A percentile compares a stretch with the other conserved stretches of the same genome.
These are phyloP conservation scores for Dasyprocta punctata DNA, from an alignment of 2,113 vertebrate genomes.

Conservation along the genomic window DNA sequence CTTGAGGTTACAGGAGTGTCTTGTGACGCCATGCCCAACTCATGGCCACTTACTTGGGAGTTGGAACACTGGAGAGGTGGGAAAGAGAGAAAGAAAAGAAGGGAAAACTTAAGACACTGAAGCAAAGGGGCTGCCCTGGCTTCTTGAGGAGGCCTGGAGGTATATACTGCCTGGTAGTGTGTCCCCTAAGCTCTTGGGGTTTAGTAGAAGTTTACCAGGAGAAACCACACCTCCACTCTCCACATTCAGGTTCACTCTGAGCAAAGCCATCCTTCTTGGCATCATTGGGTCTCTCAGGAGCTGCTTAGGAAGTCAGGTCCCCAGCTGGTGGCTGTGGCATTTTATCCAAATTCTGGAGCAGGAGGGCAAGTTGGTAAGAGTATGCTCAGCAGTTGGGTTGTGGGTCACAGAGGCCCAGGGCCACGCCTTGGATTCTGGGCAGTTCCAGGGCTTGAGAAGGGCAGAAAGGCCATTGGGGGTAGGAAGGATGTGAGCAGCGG, in stretches of 20 bases:
- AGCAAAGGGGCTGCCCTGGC: rapidly evolving
- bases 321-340: not conserved
- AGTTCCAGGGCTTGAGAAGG: not conserved
- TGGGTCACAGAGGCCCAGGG: not conserved
- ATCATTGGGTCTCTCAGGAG: not conserved
- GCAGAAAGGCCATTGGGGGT: rapidly evolving
- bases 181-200: not conserved
- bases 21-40: not conserved
- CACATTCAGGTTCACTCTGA: not conserved
- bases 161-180: rapidly evolving
- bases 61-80: not conserved
- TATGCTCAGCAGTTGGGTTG: not conserved
- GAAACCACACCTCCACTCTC: not conserved
- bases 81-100: not conserved
- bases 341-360: not conserved
- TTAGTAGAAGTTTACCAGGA: not conserved
- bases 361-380: not conserved
- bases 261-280: not conserved
- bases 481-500: not conserved
- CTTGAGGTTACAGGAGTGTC: not conserved
- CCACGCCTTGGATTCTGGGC: not conserved
- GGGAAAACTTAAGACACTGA: not conserved
- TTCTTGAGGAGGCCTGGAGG: not conserved
- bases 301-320: not conserved
- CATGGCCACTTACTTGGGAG: not conserved